phyloP scores from a whole-genome alignment of 2,888 invertebrate genomes.

The Byasa hedistus region DNA sequence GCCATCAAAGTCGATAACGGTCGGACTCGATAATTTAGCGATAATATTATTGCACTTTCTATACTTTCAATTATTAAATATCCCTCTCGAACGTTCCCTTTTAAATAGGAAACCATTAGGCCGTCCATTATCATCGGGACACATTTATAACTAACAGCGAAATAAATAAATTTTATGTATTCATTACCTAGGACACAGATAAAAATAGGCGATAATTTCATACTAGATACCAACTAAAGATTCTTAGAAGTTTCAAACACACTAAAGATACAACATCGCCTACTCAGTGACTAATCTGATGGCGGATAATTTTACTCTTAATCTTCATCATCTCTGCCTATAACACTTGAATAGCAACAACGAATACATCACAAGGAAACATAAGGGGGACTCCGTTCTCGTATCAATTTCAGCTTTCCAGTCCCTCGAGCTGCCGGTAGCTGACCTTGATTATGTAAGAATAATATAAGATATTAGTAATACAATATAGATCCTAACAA shows the following conservation, averaged over 20 bases:
- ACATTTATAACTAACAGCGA: constrained; percentile 42
- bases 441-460: constrained; percentile 6
- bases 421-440: neutral
- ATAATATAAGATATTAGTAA: constrained; percentile 1
- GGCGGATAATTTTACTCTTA: constrained; percentile 65
- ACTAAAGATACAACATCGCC: constrained; percentile 74
- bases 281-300: constrained; percentile 78
- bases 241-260: constrained; percentile 71
- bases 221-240: constrained; percentile 74
- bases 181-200: constrained; percentile 61
- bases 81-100: neutral
- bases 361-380: constrained; percentile 63
- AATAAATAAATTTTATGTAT: constrained; percentile 64
- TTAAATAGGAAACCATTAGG: constrained; percentile 44
- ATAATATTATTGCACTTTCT: constrained; percentile 63
- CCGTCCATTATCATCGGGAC: constrained; percentile 30
- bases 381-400: constrained; percentile 31
- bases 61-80: constrained; percentile 37
- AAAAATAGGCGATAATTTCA: constrained; percentile 68
- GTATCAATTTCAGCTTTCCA: constrained; percentile 1
- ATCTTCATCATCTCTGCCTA: constrained; percentile 39
- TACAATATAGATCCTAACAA: too few species aligned
- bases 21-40: constrained; percentile 63
- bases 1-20: constrained; percentile 53
- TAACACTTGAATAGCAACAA: constrained; percentile 70